Evolutionary conservation across 2,113 vertebrate genomes (phyloP).

Genomic region (Petrocephalus microphthalmus): DNA sequence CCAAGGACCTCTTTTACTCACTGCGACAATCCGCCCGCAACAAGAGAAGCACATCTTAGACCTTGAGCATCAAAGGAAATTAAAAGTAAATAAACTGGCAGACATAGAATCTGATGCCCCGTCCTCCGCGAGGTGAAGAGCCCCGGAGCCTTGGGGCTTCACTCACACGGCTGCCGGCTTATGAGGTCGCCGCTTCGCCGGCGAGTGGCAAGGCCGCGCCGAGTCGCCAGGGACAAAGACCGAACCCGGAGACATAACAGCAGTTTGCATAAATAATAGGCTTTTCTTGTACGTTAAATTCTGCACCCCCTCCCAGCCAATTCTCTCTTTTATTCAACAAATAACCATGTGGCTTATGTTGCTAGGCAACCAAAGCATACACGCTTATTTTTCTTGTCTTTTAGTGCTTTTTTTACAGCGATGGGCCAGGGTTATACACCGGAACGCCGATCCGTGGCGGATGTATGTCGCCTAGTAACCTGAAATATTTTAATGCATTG

Average conservation of each 20-base stretch:
- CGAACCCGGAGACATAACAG: conserved; percentile 44
- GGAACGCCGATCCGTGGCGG: conserved; percentile 31
- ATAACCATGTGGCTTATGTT: conserved; percentile 58
- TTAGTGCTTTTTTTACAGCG: conserved; percentile 43
- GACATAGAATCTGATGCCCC: conserved; percentile 1
- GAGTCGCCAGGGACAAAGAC: conserved; percentile 35
- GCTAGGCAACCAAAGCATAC: conserved; percentile 56
- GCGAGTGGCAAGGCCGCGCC: conserved; percentile 29
- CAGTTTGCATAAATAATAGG: conserved; percentile 51
- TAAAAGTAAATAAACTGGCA: not conserved
- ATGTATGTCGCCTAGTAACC: not conserved
- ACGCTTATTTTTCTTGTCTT: conserved; percentile 47
- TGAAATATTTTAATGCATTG: not conserved
- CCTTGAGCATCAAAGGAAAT: not conserved
- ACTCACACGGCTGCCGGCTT: conserved; percentile 39
- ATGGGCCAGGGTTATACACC: conserved; percentile 35
- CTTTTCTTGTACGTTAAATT: conserved; percentile 26
- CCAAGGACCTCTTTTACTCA: not conserved
- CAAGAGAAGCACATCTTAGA: not conserved
- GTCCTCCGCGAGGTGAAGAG: conserved; percentile 20
- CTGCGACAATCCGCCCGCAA: not conserved
- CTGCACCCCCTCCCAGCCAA: not conserved
- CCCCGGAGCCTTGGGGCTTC: conserved; percentile 28
- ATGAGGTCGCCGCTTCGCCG: conserved; percentile 37
- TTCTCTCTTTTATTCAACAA: conserved; percentile 53